A percentile compares a stretch with the other conserved stretches of the same genome.
Conservation (phyloP, 1,140 invertebrate genomes). For the Cotesia vestalis region DNA sequence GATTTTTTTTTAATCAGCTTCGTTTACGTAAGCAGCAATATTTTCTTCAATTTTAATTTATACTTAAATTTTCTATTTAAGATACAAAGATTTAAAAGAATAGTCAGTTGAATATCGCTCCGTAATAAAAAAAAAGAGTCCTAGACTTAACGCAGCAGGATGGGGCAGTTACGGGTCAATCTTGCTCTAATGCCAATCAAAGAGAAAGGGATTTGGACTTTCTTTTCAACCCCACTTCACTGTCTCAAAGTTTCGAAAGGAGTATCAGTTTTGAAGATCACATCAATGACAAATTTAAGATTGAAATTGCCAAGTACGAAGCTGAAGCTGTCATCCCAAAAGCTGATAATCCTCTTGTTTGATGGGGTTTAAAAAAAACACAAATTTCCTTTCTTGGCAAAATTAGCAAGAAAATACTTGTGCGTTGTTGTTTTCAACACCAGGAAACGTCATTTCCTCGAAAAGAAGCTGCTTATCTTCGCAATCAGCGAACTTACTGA, state of each 20-base stretch:
- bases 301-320: slow-evolving; percentile 1
- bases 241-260: slow-evolving; percentile 5
- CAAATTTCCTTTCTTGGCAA: slow-evolving; percentile 12
- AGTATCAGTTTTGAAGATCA: background rate
- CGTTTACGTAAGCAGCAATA: background rate
- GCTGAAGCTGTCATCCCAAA: background rate
- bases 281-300: background rate
- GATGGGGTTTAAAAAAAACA: slow-evolving; percentile 2
- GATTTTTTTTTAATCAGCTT: background rate
- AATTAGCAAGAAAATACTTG: slow-evolving; percentile 16
- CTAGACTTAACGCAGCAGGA: background rate
- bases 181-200: background rate
- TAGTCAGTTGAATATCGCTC: background rate
- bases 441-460: slow-evolving; percentile 17
- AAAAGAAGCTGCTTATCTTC: slow-evolving; percentile 22
- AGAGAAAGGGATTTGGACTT: slow-evolving; percentile 5
- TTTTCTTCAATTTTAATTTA: background rate
- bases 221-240: background rate
- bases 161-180: background rate
- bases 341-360: slow-evolving; percentile 19
- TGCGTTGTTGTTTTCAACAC: slow-evolving; percentile 3
- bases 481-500: background rate
- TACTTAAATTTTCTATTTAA: background rate
- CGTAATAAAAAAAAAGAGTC: background rate
- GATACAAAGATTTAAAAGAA: slow-evolving; percentile 3